Base-by-base conservation (phyloP, 2,113 vertebrate species). In the Oreochromis aureus region DNA sequence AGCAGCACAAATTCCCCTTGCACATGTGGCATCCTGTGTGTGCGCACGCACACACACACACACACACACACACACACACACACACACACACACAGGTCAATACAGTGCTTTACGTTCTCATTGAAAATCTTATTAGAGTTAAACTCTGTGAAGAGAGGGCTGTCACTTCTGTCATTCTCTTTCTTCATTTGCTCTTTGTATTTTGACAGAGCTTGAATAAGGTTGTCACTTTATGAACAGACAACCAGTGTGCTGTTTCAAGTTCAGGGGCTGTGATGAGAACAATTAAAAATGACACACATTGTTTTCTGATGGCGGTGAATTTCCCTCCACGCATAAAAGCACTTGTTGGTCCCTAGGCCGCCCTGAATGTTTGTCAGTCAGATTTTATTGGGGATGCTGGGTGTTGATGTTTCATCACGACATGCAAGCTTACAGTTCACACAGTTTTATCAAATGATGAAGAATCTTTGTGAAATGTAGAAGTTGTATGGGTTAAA, bases 211-310 rank as follows among this genome's bases (percentile, higher is more conserved):
- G 63, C 39, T 18, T 92, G 89, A 95, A 91, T 90, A 56, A 61
- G 61, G 55, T 80, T 84, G 92, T 89, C 91, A 87, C 83, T 84
- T 81, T 3, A 81, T 36, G 73, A 89, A 86, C 83, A 88, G 93
- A 89, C 91, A 91, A 30, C 36, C 71, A 46, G 4, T 58, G 82
- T 90, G 85, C 84, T 85, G 79, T 87, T 89, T 82, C 27, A 58
- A 73, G 85, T 93, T 90, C 61, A 87, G 55, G 56, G 58, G 87
- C 86, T 84, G 91, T 81, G 76, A 83, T 10, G 73, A 44, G 90
- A 92, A 90, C 91, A 90, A 91, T 85, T 83, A 85, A 88, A 86
- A 92, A 82, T 84, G 93, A 89, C 92, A 87, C 88, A 54, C 5
- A 86, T 58, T 86, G 81, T 93, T 90, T 89, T 86, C 58, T 81